Evolutionary conservation across 2,113 vertebrate genomes (phyloP).

Genomic region (Psilopogon haemacephalus): DNA sequence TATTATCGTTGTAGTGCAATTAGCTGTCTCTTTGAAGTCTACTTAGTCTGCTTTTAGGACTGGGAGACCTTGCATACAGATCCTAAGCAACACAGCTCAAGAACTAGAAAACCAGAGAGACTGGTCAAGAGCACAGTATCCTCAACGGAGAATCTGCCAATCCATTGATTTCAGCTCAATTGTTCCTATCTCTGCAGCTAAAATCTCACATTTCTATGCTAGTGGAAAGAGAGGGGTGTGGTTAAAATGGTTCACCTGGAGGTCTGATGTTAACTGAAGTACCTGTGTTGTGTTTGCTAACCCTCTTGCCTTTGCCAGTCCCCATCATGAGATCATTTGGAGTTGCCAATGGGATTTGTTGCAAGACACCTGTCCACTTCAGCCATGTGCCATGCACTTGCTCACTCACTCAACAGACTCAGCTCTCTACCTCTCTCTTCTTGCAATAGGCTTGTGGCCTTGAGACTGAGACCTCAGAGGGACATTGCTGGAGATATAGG

Average conservation of each 20-base stretch:
- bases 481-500: fast-evolving
- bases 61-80: not conserved
- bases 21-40: slow-evolving; percentile 6
- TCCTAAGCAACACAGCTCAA: not conserved
- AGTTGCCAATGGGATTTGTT: not conserved
- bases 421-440: fast-evolving
- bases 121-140: not conserved
- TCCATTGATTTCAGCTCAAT: not conserved
- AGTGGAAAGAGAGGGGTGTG: not conserved
- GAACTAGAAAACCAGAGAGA: not conserved
- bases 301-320: not conserved
- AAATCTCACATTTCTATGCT: not conserved
- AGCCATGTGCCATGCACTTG: fast-evolving
- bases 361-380: not conserved
- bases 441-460: fast-evolving
- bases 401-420: not conserved
- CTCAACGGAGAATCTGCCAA: not conserved
- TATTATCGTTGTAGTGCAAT: not conserved
- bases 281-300: not conserved
- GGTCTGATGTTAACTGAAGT: fast-evolving
- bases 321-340: not conserved
- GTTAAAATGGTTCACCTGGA: not conserved
- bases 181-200: not conserved
- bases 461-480: not conserved
- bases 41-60: not conserved